These are phyloP conservation scores for Lates calcarifer DNA, from an alignment of 2,113 vertebrate species.

Conservation along the genomic window DNA sequence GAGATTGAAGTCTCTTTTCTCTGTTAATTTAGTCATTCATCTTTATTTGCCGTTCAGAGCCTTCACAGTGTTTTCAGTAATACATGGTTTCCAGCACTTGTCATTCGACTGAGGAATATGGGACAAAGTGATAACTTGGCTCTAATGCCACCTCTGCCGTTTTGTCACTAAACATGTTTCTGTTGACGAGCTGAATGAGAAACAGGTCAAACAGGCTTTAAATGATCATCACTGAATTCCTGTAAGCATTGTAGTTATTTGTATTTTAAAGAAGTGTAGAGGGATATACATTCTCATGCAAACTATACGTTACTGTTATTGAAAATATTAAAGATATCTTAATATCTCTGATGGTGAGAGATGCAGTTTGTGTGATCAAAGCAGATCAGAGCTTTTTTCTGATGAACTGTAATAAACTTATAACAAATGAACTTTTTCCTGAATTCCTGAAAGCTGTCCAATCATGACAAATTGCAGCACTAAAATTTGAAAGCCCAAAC, in stretches of 20 bases:
- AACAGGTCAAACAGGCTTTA: conserved; percentile 5
- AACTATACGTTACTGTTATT: neutral
- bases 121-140: conserved; percentile 28
- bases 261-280: neutral
- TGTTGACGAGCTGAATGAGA: conserved; percentile 10
- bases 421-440: neutral
- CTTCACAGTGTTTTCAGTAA: conserved; percentile 1
- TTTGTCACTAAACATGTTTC: conserved; percentile 28
- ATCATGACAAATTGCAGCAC: neutral
- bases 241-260: conserved; percentile 16
- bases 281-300: neutral
- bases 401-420: neutral
- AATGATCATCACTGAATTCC: neutral
- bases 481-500: conserved; percentile 4
- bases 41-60: conserved; percentile 7
- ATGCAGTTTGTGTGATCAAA: neutral
- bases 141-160: neutral
- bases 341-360: neutral
- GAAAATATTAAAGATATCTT: too few relatives aligned
- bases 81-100: neutral
- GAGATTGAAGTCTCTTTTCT: neutral
- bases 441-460: neutral
- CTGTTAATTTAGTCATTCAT: conserved; percentile 1
- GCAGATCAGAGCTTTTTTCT: neutral
- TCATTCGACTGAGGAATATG: conserved; percentile 19